A percentile compares a stretch with the other conserved stretches of the same genome.
These are phyloP conservation scores for Micronycteris hirsuta DNA, from an alignment of 2,113 vertebrate genomes.

Conservation along the genomic window DNA sequence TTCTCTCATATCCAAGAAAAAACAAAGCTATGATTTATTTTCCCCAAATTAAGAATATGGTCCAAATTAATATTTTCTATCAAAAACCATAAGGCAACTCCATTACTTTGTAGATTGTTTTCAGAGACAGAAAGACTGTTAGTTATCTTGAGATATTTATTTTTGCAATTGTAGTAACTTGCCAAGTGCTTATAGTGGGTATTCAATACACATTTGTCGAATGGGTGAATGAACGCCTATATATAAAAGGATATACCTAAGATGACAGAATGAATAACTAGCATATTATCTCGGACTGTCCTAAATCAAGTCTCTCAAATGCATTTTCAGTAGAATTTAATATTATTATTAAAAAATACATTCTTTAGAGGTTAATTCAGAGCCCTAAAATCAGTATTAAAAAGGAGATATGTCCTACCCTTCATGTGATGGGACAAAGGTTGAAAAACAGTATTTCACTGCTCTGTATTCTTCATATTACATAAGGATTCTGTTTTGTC, in stretches of 20 bases:
- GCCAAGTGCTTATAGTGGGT: not conserved
- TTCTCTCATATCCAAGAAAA: not conserved
- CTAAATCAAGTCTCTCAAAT: slow-evolving; percentile 3
- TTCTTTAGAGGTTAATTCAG: not conserved
- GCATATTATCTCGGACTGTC: not conserved
- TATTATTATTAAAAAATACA: not conserved
- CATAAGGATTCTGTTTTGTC: slow-evolving; percentile 36
- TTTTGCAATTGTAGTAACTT: slow-evolving; percentile 4
- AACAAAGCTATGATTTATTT: not conserved
- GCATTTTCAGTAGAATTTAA: not conserved
- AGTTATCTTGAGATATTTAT: not conserved
- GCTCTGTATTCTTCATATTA: slow-evolving; percentile 42
- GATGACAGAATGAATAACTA: not conserved
- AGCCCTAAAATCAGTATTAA: not conserved
- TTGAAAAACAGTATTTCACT: not conserved
- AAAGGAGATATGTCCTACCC: not conserved
- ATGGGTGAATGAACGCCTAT: not conserved
- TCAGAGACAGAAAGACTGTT: not conserved
- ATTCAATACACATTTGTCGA: not conserved
- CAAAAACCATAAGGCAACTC: not conserved
- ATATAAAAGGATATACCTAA: not conserved
- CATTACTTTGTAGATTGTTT: slow-evolving; percentile 1
- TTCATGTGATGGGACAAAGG: not conserved
- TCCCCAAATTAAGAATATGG: not conserved
- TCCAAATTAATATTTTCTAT: not conserved